Base-by-base conservation (phyloP, 2,113 vertebrate genomes). In the Sapayoa aenigma region DNA sequence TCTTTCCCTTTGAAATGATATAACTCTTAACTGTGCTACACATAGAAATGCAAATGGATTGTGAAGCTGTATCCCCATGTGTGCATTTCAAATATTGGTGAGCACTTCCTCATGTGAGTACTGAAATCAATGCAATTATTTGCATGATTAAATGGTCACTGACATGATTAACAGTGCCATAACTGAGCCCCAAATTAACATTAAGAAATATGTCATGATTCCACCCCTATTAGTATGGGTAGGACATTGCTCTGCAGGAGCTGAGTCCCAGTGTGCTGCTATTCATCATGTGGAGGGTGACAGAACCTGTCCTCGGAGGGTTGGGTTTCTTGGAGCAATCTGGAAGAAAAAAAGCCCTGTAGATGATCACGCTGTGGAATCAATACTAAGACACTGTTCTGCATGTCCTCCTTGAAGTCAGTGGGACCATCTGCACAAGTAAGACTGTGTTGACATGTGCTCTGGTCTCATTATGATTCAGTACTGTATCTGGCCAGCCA, bases 61-160 rank as follows among this genome's bases (percentile, higher is more conserved):
- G 74, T 73, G 86, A 92, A 92, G 58, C 76, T 89, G 1, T 93
- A 89, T 96, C 73, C 92, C 93, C 90, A 84, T 76, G 92, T 81
- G 88, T 66, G 83, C 80, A 47, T 96, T 94, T 93, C 58, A 62
- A 39, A 87, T 92, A 87, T 66, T 92, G 89, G 94, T 96, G 95
- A 95, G 92, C 69, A 73, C 90, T 96, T 96, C 77, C 80, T 96
- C 90, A 87, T 95, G 73, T 93, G 90, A 72, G 76, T 76, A 82
- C 80, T 91, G 88, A 94, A 97, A 96, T 96, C 90, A 87, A 3
- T 93, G 92, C 88, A 95, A 89, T 96, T 96, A 96, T 94, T 95
- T 97, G 88, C 80, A 82, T 94, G 92, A 96, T 95, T 94, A 96
- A 97, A 96, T 84, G 95, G 94, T 96, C 94, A 94, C 90, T 60